These are phyloP conservation scores for Lepidurus packardi DNA, from an alignment of 1,140 invertebrate species.

Conservation along the genomic window DNA sequence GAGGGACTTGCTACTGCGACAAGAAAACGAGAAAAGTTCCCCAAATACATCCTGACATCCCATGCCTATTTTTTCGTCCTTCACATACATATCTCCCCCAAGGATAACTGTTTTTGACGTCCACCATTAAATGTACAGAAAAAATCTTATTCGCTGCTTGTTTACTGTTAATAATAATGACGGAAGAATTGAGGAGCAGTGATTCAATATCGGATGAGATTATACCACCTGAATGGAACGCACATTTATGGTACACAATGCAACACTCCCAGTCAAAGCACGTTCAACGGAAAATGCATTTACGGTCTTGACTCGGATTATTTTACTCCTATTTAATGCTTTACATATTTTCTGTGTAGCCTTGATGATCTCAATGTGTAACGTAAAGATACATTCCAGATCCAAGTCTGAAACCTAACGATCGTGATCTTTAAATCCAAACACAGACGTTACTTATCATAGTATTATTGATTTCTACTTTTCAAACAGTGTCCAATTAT, in stretches of 20 bases:
- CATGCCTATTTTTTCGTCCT: constrained; percentile 3
- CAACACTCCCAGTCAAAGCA: not conserved
- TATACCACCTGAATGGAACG: not conserved
- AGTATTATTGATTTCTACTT: not conserved
- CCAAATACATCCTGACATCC: not conserved
- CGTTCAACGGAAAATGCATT: not conserved
- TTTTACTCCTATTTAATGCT: not conserved
- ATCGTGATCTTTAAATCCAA: not conserved
- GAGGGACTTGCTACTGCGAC: not conserved
- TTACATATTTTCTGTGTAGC: not conserved
- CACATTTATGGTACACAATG: not conserved
- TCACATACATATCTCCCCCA: constrained; percentile 5
- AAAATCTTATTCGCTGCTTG: not conserved
- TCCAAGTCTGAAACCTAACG: not conserved
- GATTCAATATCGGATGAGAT: not conserved
- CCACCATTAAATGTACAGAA: not conserved
- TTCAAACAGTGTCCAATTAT: not conserved
- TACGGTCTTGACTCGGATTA: not conserved
- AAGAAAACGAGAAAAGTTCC: not conserved
- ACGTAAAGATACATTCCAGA: not conserved
- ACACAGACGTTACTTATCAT: not conserved
- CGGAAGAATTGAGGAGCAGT: not conserved
- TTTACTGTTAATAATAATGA: not conserved
- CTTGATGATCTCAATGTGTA: constrained; percentile 4
- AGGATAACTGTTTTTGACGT: not conserved